A percentile compares a stretch with the other conserved stretches of the same genome.
These are phyloP conservation scores for Chaetodon trifascialis DNA, from an alignment of 2,113 vertebrate genomes.

Conservation along the genomic window DNA sequence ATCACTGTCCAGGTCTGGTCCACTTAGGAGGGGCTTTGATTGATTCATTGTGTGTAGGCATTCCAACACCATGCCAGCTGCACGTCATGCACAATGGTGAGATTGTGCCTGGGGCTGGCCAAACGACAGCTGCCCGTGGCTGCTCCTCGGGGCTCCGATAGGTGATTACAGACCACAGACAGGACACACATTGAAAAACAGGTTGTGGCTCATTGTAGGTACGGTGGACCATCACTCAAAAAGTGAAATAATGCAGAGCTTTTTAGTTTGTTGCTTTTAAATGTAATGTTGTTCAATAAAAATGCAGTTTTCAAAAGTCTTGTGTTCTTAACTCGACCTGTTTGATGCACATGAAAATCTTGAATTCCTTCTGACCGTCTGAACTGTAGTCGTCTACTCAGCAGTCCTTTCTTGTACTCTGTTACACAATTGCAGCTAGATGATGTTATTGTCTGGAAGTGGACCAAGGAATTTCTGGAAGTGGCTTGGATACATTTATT, in stretches of 20 bases:
- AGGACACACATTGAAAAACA: not conserved
- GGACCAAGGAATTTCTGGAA: slow-evolving; percentile 53
- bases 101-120: slow-evolving; percentile 73
- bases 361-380: not conserved
- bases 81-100: slow-evolving; percentile 76
- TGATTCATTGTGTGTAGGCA: slow-evolving; percentile 71
- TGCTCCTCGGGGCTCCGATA: slow-evolving; percentile 37
- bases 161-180: slow-evolving; percentile 38
- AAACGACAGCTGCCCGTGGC: slow-evolving; percentile 76
- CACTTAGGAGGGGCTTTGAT: slow-evolving; percentile 66
- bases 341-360: slow-evolving; percentile 5
- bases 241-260: not conserved
- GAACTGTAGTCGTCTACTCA: slow-evolving; percentile 30
- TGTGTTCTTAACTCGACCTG: not conserved
- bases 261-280: not conserved
- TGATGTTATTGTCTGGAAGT: slow-evolving; percentile 63
- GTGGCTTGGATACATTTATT: slow-evolving; percentile 33
- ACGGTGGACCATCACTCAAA: not conserved
- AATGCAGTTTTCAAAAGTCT: not conserved
- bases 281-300: slow-evolving; percentile 11
- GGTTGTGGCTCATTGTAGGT: not conserved
- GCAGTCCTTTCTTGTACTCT: slow-evolving; percentile 15
- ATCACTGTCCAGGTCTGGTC: slow-evolving; percentile 59
- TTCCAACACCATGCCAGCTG: slow-evolving; percentile 78
- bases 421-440: slow-evolving; percentile 40